Conservation (phyloP, 2,888 invertebrate species). For the Lepidochitona cinerea region DNA sequence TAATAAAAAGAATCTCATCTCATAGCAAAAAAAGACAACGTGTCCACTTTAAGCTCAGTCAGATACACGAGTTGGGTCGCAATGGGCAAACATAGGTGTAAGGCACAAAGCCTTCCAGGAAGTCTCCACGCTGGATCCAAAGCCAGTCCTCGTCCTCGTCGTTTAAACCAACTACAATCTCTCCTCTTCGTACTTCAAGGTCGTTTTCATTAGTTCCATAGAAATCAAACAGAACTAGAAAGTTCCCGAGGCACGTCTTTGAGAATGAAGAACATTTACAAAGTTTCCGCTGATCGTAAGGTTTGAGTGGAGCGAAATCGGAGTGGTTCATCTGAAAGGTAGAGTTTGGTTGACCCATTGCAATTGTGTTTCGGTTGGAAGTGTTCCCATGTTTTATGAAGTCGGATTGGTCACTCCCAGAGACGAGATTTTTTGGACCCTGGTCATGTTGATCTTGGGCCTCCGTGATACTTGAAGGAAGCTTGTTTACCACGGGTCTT, state of each 20-base stretch:
- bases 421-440: no score
- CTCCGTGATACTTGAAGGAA: not conserved
- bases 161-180: slow-evolving; percentile 95
- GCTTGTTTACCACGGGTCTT: not conserved
- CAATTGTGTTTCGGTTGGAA: no score
- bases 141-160: slow-evolving; percentile 97
- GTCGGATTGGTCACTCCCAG: not conserved
- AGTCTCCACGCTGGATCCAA: slow-evolving; percentile 93
- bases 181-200: slow-evolving; percentile 92
- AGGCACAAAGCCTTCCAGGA: slow-evolving; percentile 95
- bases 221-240: slow-evolving; percentile 93
- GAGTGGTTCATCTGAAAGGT: no score
- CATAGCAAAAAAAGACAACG: no score
- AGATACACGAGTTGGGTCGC: no score
- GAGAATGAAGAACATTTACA: no score
- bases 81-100: slow-evolving; percentile 93
- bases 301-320: no score
- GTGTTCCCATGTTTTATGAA: not conserved
- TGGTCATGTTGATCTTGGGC: no score
- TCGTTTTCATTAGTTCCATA: slow-evolving; percentile 95
- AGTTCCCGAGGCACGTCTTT: slow-evolving; percentile 89
- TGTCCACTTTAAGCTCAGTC: no score
- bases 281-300: no score
- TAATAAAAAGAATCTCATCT: no score
- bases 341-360: no score